Evolutionary conservation across 92 coral and sea anemone genomes (phyloP), one percentile per base, ranked within the genome.

Genomic region (Zoanthus gigantus): DNA sequence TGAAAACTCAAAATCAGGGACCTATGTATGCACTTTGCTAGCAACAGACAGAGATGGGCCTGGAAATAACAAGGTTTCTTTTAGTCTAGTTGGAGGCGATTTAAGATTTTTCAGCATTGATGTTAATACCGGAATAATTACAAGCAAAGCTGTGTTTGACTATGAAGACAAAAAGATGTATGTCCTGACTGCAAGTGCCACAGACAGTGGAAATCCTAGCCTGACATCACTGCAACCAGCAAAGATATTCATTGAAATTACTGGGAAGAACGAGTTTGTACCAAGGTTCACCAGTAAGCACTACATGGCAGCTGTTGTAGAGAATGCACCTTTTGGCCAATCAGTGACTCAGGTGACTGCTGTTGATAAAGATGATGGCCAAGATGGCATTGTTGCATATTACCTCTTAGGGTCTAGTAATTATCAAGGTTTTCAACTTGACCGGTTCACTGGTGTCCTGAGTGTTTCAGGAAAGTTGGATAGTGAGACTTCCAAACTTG

Each of bases 291-390:
- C 88, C 57, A 89, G 79, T 60, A 78, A 92, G n/a, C 48, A 76
- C 63, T 97, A 91, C 74, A 23, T 45, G 53, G 98, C 92, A 28
- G 82, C 97, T n/a, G 94, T 93, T 31, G 95, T 94, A 23, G 99
- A 97, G 88, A 93, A 97, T 72, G 96, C 97, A 2, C 96, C 95
- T 0, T 72, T 88, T 8, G 98, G 96, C 37, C 88, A 82, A 86
- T 87, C 97, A 29, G 97, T 97, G 82, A 91, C 92, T 72, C 88
- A 71, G 81, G 95, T 97, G 44, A 80, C 89, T 80, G 99, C 99
- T n/a, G 89, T 95, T 44, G 99, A 97, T 86, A 78, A 78, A 67
- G 99, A 97, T 79, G 90, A 91, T 5, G 99, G 99, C 0, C 88
- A 90, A 18, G 99, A 94, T 73, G 99, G 98, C 44, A 86, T 95